Percentiles rank a stretch among this genome's conserved stretches.
Evolutionary conservation across 2,113 vertebrate genomes (phyloP).

Genomic region (Thinocorus orbignyianus): DNA sequence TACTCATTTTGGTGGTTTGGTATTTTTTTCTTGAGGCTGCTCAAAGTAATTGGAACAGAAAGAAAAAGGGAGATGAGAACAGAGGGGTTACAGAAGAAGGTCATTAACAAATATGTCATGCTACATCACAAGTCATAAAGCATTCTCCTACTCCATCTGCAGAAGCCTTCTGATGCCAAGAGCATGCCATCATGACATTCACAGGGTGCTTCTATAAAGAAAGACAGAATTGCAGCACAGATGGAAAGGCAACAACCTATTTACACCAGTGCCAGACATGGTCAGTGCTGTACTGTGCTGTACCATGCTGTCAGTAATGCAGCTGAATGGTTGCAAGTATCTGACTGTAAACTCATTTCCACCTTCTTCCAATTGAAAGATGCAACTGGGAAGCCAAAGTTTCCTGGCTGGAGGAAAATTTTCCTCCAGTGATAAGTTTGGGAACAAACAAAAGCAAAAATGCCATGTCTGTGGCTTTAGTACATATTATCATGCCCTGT

Average conservation of each 20-base stretch:
- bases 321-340: not conserved
- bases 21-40: slow-evolving; percentile 99
- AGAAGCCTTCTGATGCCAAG: slow-evolving; percentile 56
- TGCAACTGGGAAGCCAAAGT: not conserved
- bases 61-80: slow-evolving; percentile 84
- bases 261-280: not conserved
- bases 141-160: slow-evolving; percentile 55
- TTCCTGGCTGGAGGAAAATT: too few relatives aligned
- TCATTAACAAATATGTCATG: slow-evolving; percentile 73
- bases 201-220: not conserved
- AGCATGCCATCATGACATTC: slow-evolving; percentile 66
- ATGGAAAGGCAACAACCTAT: slow-evolving; percentile 6
- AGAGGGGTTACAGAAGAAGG: slow-evolving; percentile 77
- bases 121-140: slow-evolving; percentile 64
- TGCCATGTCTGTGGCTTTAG: not conserved
- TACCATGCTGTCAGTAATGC: not conserved
- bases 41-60: slow-evolving; percentile 92
- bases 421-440: not conserved
- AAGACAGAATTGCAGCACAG: not conserved
- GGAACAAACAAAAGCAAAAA: not conserved
- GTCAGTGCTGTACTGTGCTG: not conserved
- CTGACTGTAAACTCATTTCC: not conserved
- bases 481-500: not conserved
- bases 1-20: slow-evolving; percentile 95
- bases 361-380: not conserved